These are phyloP conservation scores for Sesamia inferens DNA, from an alignment of 2,888 invertebrate genomes.

Conservation along the genomic window DNA sequence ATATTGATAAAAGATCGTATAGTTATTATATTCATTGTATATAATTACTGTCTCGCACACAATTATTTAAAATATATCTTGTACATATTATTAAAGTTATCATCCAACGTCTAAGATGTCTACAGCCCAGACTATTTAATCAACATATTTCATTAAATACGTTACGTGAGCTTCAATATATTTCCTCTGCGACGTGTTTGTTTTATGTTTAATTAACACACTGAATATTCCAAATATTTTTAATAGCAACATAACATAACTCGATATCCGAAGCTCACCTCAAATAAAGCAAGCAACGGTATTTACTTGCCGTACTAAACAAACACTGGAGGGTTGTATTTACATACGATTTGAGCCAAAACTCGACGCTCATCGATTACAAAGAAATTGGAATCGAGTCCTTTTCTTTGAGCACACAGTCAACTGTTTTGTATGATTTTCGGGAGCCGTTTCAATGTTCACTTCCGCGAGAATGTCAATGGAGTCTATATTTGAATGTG, in stretches of 20 bases:
- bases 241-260: constrained; percentile 35
- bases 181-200: constrained; percentile 19
- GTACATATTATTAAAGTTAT: not conserved
- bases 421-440: constrained; percentile 61
- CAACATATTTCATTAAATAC: constrained; percentile 18
- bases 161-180: not conserved
- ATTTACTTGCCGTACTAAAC: constrained; percentile 57
- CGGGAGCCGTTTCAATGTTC: constrained; percentile 48
- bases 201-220: constrained; percentile 47
- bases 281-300: constrained; percentile 33
- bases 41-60: no score
- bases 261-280: constrained; percentile 39
- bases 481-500: constrained; percentile 49
- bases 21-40: no score
- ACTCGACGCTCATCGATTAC: constrained; percentile 59
- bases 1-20: no score
- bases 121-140: not conserved
- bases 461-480: constrained; percentile 48
- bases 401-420: constrained; percentile 61
- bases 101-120: not conserved
- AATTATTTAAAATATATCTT: not conserved
- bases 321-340: constrained; percentile 51
- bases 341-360: constrained; percentile 63
- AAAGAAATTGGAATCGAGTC: constrained; percentile 61
- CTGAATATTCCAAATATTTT: constrained; percentile 48